Percentiles rank a stretch among this genome's conserved stretches.
These are phyloP conservation scores for Atherinomorus stipes DNA, from an alignment of 2,113 vertebrate genomes.

Conservation along the genomic window DNA sequence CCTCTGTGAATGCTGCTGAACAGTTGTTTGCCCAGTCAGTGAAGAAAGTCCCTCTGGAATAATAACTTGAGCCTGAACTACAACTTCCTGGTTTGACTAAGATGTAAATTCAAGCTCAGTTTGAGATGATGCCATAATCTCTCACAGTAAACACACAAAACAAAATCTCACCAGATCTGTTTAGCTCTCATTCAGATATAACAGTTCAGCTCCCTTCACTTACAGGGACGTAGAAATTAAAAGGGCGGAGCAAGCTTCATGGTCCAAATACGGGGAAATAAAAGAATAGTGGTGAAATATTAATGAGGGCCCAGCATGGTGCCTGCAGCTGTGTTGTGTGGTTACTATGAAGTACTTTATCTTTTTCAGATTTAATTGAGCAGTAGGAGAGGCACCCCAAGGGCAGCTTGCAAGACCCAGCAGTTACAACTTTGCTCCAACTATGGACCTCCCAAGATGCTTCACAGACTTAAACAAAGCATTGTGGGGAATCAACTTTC, in stretches of 20 bases:
- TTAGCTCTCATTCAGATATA: constrained; percentile 38
- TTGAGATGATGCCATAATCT: background rate
- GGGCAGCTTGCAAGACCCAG: constrained; percentile 58
- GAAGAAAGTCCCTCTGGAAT: background rate
- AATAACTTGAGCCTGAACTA: background rate
- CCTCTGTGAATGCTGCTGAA: no score
- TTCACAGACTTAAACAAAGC: constrained; percentile 35
- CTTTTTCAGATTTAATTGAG: constrained; percentile 69
- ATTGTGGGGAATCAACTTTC: constrained; percentile 41
- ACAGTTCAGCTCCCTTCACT: constrained; percentile 36
- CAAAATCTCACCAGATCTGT: constrained; percentile 26
- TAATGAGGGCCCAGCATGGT: constrained; percentile 64
- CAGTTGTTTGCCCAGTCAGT: background rate
- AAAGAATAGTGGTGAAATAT: constrained; percentile 69
- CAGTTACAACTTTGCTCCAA: constrained; percentile 37
- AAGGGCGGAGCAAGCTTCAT: constrained; percentile 45
- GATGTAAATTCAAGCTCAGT: background rate
- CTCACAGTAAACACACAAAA: no score
- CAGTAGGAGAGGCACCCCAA: constrained; percentile 45
- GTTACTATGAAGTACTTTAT: constrained; percentile 59
- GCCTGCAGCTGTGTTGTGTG: constrained; percentile 48
- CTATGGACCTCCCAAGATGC: constrained; percentile 66
- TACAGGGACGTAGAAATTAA: constrained; percentile 36
- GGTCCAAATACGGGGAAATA: constrained; percentile 63
- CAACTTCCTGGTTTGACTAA: background rate